phyloP scores from a whole-genome alignment of 2,888 invertebrate species.

The Deilephila porcellus region DNA sequence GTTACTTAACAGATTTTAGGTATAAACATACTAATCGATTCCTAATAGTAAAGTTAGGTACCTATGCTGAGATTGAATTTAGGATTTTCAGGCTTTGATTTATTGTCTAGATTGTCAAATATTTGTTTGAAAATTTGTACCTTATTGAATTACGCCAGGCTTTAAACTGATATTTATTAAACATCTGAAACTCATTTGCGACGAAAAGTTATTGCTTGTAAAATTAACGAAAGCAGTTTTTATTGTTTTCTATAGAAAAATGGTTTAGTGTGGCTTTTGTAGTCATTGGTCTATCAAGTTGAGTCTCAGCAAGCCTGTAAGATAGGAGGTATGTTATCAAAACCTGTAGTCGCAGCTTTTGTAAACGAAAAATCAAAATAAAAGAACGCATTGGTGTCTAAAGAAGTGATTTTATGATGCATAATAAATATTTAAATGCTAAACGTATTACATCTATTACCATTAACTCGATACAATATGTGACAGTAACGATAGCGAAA shows the following conservation, averaged over 20 bases:
- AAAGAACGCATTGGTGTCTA: constrained; percentile 25
- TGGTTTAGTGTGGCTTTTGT: neutral
- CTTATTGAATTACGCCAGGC: neutral
- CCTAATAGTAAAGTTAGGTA: constrained; percentile 30
- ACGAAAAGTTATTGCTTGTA: neutral
- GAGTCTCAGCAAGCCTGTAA: neutral
- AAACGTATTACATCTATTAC: constrained; percentile 21
- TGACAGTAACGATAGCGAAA: neutral
- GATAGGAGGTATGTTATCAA: neutral
- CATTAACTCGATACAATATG: constrained; percentile 7
- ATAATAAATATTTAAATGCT: constrained; percentile 16
- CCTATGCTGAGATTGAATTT: constrained; percentile 35
- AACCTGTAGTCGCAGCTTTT: neutral
- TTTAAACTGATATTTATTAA: neutral
- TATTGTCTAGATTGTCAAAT: constrained; percentile 9
- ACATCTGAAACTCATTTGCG: too few relatives aligned
- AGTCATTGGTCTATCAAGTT: neutral
- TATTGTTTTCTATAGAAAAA: neutral
- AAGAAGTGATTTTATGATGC: constrained; percentile 24
- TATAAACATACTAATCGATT: constrained; percentile 33
- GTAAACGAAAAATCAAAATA: constrained; percentile 10
- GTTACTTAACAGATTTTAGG: constrained; percentile 30
- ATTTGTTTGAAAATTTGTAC: neutral
- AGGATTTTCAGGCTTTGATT: constrained; percentile 8
- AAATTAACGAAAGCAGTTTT: neutral